These are phyloP conservation scores for Cephalotes varians DNA, from an alignment of 2,888 invertebrate genomes.

Conservation along the genomic window DNA sequence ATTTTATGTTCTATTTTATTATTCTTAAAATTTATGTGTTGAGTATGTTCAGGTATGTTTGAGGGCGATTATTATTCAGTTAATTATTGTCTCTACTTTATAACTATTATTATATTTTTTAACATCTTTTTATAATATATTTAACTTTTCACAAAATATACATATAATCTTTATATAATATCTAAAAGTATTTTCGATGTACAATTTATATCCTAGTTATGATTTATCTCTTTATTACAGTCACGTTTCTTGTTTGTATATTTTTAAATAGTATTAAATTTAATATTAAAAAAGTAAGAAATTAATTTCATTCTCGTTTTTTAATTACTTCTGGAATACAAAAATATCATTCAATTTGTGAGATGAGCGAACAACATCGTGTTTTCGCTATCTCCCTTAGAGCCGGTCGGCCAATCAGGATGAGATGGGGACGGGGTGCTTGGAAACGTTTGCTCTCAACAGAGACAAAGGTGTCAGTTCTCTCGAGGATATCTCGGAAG, in stretches of 20 bases:
- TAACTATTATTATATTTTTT: slow-evolving; percentile 9
- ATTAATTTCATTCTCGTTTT: neutral
- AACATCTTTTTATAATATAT: neutral
- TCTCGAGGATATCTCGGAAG: slow-evolving; percentile 78
- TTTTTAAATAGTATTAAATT: slow-evolving; percentile 2
- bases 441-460: slow-evolving; percentile 67
- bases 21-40: neutral
- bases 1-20: neutral
- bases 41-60: too few relatives aligned
- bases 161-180: neutral
- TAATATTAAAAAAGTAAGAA: neutral
- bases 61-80: neutral
- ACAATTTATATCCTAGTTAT: neutral
- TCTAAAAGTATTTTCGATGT: neutral
- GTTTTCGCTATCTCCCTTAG: slow-evolving; percentile 39
- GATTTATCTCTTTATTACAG: neutral
- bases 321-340: neutral
- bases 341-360: slow-evolving; percentile 27
- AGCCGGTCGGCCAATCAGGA: slow-evolving; percentile 28
- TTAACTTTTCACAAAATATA: neutral
- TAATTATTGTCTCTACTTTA: neutral
- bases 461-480: slow-evolving; percentile 80
- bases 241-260: neutral
- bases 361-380: slow-evolving; percentile 25
- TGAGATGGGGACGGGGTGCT: slow-evolving; percentile 68